phyloP scores from a whole-genome alignment of 2,797 vertebrate species.

The Sebastes minor region DNA sequence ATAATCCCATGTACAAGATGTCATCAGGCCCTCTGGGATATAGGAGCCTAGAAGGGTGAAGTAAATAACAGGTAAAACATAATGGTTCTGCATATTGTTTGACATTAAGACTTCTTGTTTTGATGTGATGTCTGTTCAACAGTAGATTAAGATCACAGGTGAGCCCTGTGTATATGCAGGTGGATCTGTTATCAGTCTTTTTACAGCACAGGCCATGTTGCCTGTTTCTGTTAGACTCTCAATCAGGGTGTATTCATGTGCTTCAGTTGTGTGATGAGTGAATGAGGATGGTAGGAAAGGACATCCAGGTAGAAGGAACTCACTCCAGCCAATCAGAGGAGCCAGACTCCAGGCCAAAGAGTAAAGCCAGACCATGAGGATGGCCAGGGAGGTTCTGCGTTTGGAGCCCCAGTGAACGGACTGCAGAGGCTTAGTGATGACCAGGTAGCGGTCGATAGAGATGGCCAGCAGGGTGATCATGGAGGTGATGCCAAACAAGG shows the following conservation, averaged over 20 bases:
- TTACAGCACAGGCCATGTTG: background rate
- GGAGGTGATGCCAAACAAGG: slow-evolving; percentile 93
- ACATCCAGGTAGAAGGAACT: slow-evolving; percentile 45
- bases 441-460: slow-evolving; percentile 93
- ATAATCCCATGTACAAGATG: slow-evolving; percentile 86
- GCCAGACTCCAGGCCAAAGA: slow-evolving; percentile 94
- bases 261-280: background rate
- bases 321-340: slow-evolving; percentile 96
- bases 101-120: background rate
- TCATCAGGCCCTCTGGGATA: slow-evolving; percentile 85
- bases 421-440: slow-evolving; percentile 91
- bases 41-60: slow-evolving; percentile 77
- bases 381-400: slow-evolving; percentile 83
- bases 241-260: background rate
- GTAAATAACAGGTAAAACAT: background rate
- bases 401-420: slow-evolving; percentile 86
- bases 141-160: too few relatives aligned
- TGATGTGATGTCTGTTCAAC: background rate
- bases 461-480: slow-evolving; percentile 95
- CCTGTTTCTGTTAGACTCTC: background rate
- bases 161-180: background rate
- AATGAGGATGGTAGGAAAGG: background rate
- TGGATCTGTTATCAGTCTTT: background rate
- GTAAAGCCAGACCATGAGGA: slow-evolving; percentile 91
- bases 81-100: background rate